Percentiles rank a stretch among this genome's conserved stretches.
Evolutionary conservation across 2,888 invertebrate species (phyloP).

Genomic region (Maniola hyperantus): DNA sequence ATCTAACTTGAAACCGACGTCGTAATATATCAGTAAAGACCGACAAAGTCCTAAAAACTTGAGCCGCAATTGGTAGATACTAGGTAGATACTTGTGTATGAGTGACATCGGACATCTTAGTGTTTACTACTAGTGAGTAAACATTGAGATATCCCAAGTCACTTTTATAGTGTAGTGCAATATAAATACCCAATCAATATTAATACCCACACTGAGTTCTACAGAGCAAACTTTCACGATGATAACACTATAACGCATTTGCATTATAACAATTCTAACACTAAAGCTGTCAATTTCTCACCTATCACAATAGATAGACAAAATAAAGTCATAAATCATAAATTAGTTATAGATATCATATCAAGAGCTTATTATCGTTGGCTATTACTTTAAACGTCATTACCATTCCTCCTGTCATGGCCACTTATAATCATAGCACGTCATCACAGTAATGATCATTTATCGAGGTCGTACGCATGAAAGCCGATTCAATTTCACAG

Average conservation of each 20-base stretch:
- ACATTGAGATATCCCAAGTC: too few relatives aligned
- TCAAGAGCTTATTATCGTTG: conserved; percentile 35
- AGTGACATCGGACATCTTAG: too few relatives aligned
- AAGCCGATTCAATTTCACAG: conserved; percentile 63
- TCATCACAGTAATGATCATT: conserved; percentile 30
- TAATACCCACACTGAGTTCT: neutral
- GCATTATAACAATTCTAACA: conserved; percentile 17
- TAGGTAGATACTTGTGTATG: too few relatives aligned
- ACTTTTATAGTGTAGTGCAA: too few relatives aligned
- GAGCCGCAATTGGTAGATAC: too few relatives aligned
- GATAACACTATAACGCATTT: conserved; percentile 12
- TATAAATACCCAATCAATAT: neutral
- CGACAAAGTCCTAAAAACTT: too few relatives aligned
- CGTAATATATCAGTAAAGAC: too few relatives aligned
- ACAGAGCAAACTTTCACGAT: conserved; percentile 14
- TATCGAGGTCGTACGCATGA: conserved; percentile 37
- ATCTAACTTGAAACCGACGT: too few relatives aligned
- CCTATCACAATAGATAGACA: conserved; percentile 9
- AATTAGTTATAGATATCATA: conserved; percentile 38
- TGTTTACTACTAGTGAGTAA: too few relatives aligned
- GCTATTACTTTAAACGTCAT: conserved; percentile 41
- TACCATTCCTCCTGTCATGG: conserved; percentile 42
- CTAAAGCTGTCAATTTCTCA: conserved; percentile 24
- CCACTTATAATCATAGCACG: conserved; percentile 38
- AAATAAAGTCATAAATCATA: conserved; percentile 35